Conservation (phyloP, 2,797 vertebrate species). For the Sylvilagus floridanus region DNA sequence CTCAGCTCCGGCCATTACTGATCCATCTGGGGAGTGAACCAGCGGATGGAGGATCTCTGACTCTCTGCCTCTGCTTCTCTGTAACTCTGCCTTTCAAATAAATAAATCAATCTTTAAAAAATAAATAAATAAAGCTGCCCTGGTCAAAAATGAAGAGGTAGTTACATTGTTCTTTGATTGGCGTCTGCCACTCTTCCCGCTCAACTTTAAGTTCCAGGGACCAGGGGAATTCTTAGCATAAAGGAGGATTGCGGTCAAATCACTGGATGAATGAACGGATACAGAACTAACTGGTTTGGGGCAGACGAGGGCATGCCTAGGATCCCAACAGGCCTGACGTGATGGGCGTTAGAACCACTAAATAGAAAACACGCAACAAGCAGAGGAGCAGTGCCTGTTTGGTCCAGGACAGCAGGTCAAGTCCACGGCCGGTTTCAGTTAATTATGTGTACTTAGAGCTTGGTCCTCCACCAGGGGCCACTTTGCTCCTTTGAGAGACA, state of each 20-base stretch:
- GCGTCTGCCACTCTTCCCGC: not conserved
- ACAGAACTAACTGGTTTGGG: accelerated
- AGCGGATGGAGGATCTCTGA: too few species aligned
- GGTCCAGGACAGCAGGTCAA: accelerated
- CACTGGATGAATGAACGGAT: not conserved
- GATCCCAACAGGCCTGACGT: accelerated
- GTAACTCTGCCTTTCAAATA: too few species aligned
- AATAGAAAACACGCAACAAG: accelerated
- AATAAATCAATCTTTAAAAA: too few species aligned
- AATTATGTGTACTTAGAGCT: too few species aligned
- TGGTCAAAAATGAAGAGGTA: not conserved
- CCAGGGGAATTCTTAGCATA: not conserved
- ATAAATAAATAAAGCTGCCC: too few species aligned
- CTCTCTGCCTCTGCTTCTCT: too few species aligned
- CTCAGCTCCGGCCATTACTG: too few species aligned
- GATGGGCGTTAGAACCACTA: accelerated
- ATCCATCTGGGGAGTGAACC: too few species aligned
- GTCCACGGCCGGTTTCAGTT: not conserved
- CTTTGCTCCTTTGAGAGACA: not conserved
- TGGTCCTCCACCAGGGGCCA: not conserved
- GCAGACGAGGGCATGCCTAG: not conserved
- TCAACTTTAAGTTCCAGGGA: not conserved
- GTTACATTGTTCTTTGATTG: not conserved
- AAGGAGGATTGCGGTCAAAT: not conserved
- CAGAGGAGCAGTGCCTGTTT: accelerated